phyloP scores from a whole-genome alignment of 2,113 vertebrate genomes.

The Cryptoleucopteryx plumbea region DNA sequence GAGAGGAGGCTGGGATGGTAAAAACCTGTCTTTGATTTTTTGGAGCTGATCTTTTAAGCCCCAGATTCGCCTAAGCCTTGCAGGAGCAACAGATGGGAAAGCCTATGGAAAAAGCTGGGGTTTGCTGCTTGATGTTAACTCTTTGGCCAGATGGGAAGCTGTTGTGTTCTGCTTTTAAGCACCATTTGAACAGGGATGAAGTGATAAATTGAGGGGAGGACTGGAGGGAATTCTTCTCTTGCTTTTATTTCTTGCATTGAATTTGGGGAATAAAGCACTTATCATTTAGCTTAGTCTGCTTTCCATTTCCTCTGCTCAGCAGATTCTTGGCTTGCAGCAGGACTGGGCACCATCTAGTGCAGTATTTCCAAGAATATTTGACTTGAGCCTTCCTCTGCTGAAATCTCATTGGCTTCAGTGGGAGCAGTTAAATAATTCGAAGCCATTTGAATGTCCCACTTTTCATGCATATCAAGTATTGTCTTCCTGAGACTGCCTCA shows the following conservation, averaged over 20 bases:
- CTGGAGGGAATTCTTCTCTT: neutral
- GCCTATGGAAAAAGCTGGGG: neutral
- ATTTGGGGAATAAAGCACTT: neutral
- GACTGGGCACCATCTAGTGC: neutral
- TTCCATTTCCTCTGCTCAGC: neutral
- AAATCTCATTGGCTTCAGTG: neutral
- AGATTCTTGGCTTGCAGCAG: neutral
- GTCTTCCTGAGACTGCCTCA: neutral
- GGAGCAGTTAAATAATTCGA: neutral
- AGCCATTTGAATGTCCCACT: neutral
- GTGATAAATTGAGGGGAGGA: neutral
- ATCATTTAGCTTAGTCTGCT: neutral
- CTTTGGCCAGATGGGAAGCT: neutral
- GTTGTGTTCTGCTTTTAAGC: neutral
- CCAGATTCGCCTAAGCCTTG: neutral
- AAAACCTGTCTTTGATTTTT: neutral
- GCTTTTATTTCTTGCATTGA: neutral
- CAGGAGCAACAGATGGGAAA: constrained; percentile 1
- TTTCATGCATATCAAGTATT: neutral
- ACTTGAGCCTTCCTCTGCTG: neutral
- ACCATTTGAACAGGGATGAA: neutral
- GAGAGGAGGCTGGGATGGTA: neutral
- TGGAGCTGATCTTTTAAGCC: neutral
- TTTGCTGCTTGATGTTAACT: neutral
- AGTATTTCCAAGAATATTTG: neutral